Percentiles rank a stretch among this genome's conserved stretches.
These are phyloP conservation scores for Sternotherus odoratus DNA, from an alignment of 2,797 vertebrate genomes.

Conservation along the genomic window DNA sequence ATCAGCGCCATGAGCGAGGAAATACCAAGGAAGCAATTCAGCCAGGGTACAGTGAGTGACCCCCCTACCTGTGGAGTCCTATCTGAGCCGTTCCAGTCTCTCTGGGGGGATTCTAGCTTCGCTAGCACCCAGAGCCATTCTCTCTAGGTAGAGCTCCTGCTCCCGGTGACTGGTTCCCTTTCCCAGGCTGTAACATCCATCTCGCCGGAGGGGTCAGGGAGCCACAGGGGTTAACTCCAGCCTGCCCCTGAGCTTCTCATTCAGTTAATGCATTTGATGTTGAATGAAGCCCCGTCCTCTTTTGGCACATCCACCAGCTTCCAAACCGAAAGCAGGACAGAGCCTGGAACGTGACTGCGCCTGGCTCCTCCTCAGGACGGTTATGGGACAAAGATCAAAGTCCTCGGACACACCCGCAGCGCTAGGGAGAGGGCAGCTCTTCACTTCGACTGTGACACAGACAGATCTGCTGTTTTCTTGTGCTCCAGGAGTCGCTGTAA, in stretches of 20 bases:
- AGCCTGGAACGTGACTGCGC: background rate
- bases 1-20: too few relatives aligned
- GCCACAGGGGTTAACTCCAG: background rate
- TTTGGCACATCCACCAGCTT: background rate
- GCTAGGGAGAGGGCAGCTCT: too few relatives aligned
- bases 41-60: background rate
- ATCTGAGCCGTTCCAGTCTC: background rate
- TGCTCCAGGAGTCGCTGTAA: too few relatives aligned
- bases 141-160: background rate
- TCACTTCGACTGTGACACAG: too few relatives aligned
- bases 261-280: background rate
- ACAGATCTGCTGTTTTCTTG: too few relatives aligned
- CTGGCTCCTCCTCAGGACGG: background rate
- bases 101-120: too few relatives aligned
- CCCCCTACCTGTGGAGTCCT: background rate
- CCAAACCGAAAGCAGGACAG: background rate
- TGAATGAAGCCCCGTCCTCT: fast-evolving
- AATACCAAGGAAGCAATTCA: too few relatives aligned
- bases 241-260: background rate
- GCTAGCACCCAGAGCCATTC: background rate
- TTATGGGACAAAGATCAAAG: background rate
- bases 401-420: background rate
- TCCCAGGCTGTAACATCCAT: background rate
- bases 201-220: background rate
- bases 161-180: background rate